These are phyloP conservation scores for Morinoia aosen DNA, from an alignment of 2,888 invertebrate species.

Conservation along the genomic window DNA sequence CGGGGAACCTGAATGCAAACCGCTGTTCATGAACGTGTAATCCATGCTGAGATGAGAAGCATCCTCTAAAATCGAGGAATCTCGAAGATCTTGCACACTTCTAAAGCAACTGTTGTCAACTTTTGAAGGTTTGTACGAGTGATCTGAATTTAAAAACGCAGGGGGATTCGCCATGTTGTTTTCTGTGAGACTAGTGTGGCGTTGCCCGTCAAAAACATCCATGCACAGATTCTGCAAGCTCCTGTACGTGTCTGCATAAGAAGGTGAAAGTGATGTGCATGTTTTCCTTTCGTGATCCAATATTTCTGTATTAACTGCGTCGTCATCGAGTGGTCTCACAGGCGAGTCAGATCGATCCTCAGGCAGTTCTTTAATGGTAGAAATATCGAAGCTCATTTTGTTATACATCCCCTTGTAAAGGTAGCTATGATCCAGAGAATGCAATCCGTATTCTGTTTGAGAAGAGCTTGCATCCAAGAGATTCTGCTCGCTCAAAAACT, in stretches of 20 bases:
- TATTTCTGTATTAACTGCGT: not conserved
- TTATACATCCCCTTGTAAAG: not conserved
- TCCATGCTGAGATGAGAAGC: not conserved
- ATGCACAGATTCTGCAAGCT: conserved; percentile 1
- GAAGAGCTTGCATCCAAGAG: not conserved
- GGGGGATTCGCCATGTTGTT: not conserved
- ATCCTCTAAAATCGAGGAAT: not conserved
- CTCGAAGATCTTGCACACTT: conserved; percentile 22
- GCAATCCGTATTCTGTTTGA: not conserved
- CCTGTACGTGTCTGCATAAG: conserved; percentile 11
- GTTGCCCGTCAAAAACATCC: not conserved
- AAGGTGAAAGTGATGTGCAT: not conserved
- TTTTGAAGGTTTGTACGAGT: not conserved
- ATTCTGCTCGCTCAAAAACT: conserved; percentile 27
- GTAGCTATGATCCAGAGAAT: conserved; percentile 3
- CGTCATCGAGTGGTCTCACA: not conserved
- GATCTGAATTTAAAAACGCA: not conserved
- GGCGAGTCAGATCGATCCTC: conserved; percentile 40
- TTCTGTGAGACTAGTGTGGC: not conserved
- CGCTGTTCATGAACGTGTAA: not conserved
- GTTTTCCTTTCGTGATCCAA: not conserved
- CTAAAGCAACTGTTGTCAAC: not conserved
- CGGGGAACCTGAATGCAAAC: not conserved
- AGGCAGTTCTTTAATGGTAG: conserved; percentile 30
- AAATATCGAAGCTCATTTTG: conserved; percentile 26